Evolutionary conservation across 2,888 invertebrate genomes (phyloP).

Genomic region (Melieria crassipennis): DNA sequence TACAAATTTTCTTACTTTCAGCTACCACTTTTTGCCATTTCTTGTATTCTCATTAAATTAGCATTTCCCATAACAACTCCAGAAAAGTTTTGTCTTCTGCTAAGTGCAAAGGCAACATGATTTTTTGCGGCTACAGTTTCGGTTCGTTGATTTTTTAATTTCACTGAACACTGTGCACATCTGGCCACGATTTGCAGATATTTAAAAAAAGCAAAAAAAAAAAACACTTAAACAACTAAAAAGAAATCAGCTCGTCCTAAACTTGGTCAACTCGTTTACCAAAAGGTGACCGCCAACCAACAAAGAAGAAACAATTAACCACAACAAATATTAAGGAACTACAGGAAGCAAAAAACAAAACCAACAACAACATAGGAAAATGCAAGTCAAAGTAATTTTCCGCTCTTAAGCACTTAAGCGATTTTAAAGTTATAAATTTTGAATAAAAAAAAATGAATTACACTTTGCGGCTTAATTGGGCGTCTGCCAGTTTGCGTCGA

Average conservation of each 20-base stretch:
- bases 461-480: conserved; percentile 35
- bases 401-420: conserved; percentile 43
- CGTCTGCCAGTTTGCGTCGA: not conserved
- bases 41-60: too few relatives aligned
- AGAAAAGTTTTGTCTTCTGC: too few relatives aligned
- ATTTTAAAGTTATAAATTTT: conserved; percentile 39
- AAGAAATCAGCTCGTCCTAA: too few relatives aligned
- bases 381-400: conserved; percentile 44
- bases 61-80: too few relatives aligned
- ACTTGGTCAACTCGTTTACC: not conserved
- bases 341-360: conserved; percentile 8
- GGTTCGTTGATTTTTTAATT: conserved; percentile 25
- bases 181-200: conserved; percentile 1
- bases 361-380: conserved; percentile 6
- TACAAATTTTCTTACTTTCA: too few relatives aligned
- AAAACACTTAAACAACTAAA: not conserved
- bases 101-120: too few relatives aligned
- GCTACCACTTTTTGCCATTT: too few relatives aligned
- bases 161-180: conserved; percentile 7
- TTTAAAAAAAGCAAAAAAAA: conserved; percentile 12
- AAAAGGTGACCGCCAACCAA: conserved; percentile 13
- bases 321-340: not conserved
- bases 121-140: not conserved
- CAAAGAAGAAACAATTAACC: not conserved
- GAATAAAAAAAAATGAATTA: conserved; percentile 24